A percentile compares a stretch with the other conserved stretches of the same genome.
Conservation (phyloP, 2,888 invertebrate genomes). For the Drosophila rubida region DNA sequence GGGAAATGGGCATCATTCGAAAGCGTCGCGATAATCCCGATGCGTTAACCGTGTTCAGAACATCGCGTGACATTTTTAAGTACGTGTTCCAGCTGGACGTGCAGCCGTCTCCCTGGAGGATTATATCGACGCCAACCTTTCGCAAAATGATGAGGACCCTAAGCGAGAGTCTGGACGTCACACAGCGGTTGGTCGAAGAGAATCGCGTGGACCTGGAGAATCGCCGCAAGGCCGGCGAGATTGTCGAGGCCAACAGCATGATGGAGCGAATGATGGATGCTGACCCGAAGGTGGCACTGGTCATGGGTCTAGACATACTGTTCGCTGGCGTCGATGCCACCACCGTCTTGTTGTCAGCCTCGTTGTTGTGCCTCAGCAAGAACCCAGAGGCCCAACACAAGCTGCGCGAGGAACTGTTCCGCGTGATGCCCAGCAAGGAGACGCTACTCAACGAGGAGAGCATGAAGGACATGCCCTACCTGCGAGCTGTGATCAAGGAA, state of each 20-base stretch:
- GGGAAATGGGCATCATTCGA: conserved; percentile 74
- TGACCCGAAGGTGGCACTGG: conserved; percentile 85
- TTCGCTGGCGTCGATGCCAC: conserved; percentile 87
- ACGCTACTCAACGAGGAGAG: conserved; percentile 84
- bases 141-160: conserved; percentile 64
- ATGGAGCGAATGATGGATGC: conserved; percentile 86
- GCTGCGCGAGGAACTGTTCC: conserved; percentile 87
- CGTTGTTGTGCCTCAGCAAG: conserved; percentile 87
- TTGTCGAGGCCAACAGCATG: conserved; percentile 83
- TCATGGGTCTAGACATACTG: conserved; percentile 87
- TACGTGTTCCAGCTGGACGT: conserved; percentile 72
- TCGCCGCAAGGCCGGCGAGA: conserved; percentile 60
- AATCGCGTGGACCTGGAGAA: conserved; percentile 57
- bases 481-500: conserved; percentile 91
- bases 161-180: conserved; percentile 64
- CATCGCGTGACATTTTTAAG: conserved; percentile 47
- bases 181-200: conserved; percentile 78
- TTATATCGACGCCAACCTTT: conserved; percentile 76
- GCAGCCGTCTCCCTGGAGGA: conserved; percentile 81
- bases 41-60: conserved; percentile 57
- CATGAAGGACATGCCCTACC: conserved; percentile 86
- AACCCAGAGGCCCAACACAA: conserved; percentile 88
- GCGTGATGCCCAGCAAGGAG: conserved; percentile 84
- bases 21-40: conserved; percentile 64
- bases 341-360: conserved; percentile 84